These are phyloP conservation scores for Zonitis immaculata DNA, from an alignment of 2,888 invertebrate genomes.

Conservation along the genomic window DNA sequence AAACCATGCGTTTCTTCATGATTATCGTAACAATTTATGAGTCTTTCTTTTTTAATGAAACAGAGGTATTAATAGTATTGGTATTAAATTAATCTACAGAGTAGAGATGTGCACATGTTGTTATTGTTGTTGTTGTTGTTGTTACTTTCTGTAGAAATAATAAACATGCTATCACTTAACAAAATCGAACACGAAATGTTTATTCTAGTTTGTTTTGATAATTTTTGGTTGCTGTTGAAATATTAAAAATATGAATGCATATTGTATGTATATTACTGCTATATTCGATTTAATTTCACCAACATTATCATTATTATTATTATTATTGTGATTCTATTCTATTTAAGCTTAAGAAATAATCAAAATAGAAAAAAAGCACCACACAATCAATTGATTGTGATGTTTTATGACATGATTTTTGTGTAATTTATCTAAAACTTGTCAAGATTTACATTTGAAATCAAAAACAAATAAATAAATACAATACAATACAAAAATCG, in stretches of 20 bases:
- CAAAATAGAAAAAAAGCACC: background rate
- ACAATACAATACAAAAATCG: too few species aligned
- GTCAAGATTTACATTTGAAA: constrained; percentile 7
- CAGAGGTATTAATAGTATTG: constrained; percentile 15
- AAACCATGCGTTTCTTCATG: constrained; percentile 13
- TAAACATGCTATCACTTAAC: constrained; percentile 24
- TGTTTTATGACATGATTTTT: constrained; percentile 7
- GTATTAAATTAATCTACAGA: constrained; percentile 21
- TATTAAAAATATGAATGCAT: background rate
- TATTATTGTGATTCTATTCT: constrained; percentile 8
- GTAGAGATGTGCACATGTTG: constrained; percentile 29
- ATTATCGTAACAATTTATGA: constrained; percentile 6
- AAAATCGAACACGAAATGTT: constrained; percentile 17
- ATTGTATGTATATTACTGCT: constrained; percentile 14
- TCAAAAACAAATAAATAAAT: too few species aligned
- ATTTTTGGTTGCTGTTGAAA: constrained; percentile 8
- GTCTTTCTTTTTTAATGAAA: background rate
- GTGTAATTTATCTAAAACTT: constrained; percentile 9
- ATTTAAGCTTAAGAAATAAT: background rate
- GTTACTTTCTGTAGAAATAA: constrained; percentile 26
- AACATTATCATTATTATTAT: too few species aligned
- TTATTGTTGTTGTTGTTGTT: constrained; percentile 4
- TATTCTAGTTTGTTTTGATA: constrained; percentile 17
- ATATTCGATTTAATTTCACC: background rate
- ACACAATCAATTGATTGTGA: constrained; percentile 3